Percentiles rank a stretch among this genome's conserved stretches.
phyloP scores from a whole-genome alignment of 2,888 invertebrate genomes.

The Leucania comma region DNA sequence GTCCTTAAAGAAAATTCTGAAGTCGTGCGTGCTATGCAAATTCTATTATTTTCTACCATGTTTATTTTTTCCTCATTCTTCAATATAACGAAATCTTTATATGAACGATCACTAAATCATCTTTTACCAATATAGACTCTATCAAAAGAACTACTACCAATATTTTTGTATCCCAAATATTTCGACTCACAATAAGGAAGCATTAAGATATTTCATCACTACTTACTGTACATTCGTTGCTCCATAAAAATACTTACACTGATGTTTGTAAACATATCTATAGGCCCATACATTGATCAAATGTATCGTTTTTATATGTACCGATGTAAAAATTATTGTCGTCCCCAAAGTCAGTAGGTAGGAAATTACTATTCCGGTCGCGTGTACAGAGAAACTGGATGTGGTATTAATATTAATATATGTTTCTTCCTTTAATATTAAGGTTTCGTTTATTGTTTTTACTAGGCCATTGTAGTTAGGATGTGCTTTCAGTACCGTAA shows the following conservation, averaged over 20 bases:
- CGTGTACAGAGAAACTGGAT: conserved; percentile 69
- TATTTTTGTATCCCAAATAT: conserved; percentile 29
- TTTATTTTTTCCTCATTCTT: conserved; percentile 14
- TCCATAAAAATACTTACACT: conserved; percentile 57
- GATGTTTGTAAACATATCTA: conserved; percentile 44
- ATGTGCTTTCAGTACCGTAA: conserved; percentile 14
- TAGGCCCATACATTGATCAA: conserved; percentile 51
- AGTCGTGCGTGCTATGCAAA: not conserved
- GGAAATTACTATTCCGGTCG: conserved; percentile 83
- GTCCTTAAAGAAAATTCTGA: not conserved
- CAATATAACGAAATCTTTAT: conserved; percentile 17
- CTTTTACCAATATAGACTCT: not conserved
- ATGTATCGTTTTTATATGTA: conserved; percentile 39
- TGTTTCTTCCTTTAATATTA: conserved; percentile 69
- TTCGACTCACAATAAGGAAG: conserved; percentile 45
- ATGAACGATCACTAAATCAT: not conserved
- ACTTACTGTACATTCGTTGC: conserved; percentile 49
- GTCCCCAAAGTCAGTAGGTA: conserved; percentile 73
- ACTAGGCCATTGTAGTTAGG: conserved; percentile 36
- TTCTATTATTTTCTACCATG: conserved; percentile 2
- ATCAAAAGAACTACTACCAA: conserved; percentile 20
- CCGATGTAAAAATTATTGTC: conserved; percentile 78
- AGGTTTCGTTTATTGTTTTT: conserved; percentile 67
- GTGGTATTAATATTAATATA: conserved; percentile 73
- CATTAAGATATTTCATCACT: conserved; percentile 48